phyloP scores from a whole-genome alignment of 2,797 vertebrate species.

The Discoglossus pictus region DNA sequence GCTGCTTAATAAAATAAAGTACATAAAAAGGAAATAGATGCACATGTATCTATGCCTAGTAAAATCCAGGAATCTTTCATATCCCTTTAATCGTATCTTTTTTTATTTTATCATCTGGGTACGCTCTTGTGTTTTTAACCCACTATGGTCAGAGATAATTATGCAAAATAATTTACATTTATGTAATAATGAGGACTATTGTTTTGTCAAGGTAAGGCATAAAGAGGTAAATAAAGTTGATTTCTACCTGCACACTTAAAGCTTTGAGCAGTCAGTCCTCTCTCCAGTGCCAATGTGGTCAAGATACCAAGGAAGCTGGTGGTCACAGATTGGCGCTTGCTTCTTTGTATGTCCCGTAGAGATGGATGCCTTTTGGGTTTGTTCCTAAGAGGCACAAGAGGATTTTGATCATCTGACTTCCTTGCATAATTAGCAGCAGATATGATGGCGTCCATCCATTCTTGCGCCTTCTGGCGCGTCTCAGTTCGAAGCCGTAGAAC shows the following conservation, averaged over 20 bases:
- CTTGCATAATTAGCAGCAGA: conserved; percentile 70
- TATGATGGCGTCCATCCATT: conserved; percentile 87
- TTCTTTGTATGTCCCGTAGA: conserved; percentile 76
- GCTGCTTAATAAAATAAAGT: too few relatives aligned
- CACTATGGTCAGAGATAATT: too few relatives aligned
- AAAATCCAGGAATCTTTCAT: too few relatives aligned
- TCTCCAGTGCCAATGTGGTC: conserved; percentile 90
- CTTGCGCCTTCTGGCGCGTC: conserved; percentile 77
- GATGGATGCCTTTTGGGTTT: conserved; percentile 67
- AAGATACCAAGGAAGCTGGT: conserved; percentile 96
- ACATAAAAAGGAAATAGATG: too few relatives aligned
- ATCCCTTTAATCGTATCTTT: too few relatives aligned
- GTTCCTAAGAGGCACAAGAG: conserved; percentile 65
- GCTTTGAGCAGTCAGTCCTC: conserved; percentile 94
- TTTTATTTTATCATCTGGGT: too few relatives aligned
- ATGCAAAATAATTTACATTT: too few relatives aligned
- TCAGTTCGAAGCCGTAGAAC: conserved; percentile 84
- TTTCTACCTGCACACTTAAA: conserved; percentile 96
- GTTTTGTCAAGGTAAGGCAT: too few relatives aligned
- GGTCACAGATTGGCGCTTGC: conserved; percentile 92
- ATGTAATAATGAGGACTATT: too few relatives aligned
- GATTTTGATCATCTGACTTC: conserved; percentile 63
- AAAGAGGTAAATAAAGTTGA: neutral
- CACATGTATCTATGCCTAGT: too few relatives aligned
- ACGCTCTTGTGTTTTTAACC: too few relatives aligned